phyloP scores from a whole-genome alignment of 2,113 vertebrate genomes.

The Otolemur garnettii region DNA sequence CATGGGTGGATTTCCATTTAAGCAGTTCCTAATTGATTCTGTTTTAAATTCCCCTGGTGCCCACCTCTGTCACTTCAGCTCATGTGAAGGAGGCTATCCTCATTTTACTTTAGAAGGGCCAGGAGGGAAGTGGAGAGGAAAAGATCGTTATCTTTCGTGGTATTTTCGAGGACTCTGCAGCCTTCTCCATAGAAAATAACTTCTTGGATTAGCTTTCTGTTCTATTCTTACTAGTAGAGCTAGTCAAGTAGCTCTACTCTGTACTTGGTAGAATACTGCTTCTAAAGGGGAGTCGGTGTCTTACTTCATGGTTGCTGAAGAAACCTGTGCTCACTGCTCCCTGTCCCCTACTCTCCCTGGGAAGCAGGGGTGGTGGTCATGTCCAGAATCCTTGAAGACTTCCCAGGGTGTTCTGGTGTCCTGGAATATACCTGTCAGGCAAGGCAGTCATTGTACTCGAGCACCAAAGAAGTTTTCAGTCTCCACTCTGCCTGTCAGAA shows the following conservation, averaged over 20 bases:
- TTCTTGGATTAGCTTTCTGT: not conserved
- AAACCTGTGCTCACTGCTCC: not conserved
- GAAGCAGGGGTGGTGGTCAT: not conserved
- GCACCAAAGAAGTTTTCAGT: rapidly evolving
- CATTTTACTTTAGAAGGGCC: not conserved
- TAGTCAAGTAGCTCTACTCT: not conserved
- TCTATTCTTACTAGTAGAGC: not conserved
- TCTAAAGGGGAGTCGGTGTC: not conserved
- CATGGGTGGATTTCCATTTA: not conserved
- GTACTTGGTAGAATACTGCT: not conserved
- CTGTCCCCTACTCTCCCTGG: too few relatives aligned
- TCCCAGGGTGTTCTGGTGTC: not conserved
- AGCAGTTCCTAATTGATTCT: not conserved
- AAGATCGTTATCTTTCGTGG: not conserved
- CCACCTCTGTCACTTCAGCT: not conserved
- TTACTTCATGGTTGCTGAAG: not conserved
- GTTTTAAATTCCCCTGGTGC: not conserved
- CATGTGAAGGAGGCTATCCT: not conserved
- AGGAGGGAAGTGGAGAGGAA: not conserved
- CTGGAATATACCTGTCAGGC: not conserved
- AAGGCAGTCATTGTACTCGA: not conserved
- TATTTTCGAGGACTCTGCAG: not conserved
- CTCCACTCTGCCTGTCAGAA: not conserved
- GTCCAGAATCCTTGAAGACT: not conserved
- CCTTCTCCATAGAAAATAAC: not conserved